Evolutionary conservation across 1,140 invertebrate genomes (phyloP), one percentile per base, ranked within the genome.

Genomic region (Notospermus geniculatus): DNA sequence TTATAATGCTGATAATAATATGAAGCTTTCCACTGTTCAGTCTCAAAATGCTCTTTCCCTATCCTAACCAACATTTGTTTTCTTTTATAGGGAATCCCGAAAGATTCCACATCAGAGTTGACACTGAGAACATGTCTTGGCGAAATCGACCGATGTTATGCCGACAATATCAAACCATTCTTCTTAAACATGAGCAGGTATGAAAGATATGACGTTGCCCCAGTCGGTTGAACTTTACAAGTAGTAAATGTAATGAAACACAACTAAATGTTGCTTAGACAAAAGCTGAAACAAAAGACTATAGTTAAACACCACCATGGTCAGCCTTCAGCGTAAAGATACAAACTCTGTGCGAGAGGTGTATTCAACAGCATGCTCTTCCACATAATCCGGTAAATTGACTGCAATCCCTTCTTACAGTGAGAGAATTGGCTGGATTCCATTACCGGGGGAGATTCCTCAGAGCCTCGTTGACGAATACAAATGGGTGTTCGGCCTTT

Each of bases 361-460:
- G n/a, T n/a, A n/a, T n/a, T n/a, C n/a, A n/a, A n/a, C n/a, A n/a
- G n/a, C n/a, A n/a, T n/a, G n/a, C n/a, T n/a, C n/a, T n/a, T n/a
- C n/a, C n/a, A n/a, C n/a, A n/a, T n/a, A n/a, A n/a, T n/a, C n/a
- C n/a, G n/a, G n/a, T n/a, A n/a, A n/a, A n/a, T n/a, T n/a, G 46
- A 7, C 19, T 55, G 19, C 27, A 5, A 17, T 43, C 7, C 67
- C 64, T 57, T n/a, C 41, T 63, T 66, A 0, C 64, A 78, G 76
- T 70, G 71, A 77, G 55, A 67, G 73, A 9, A 58, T 80, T 27
- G 79, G 79, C 22, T 80, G 77, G 77, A 75, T 80, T 29, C 79
- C 79, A 9, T 66, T 74, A 66, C 73, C 68, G 68, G 75, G 74
- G 41, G 76, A 80, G 41, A 73, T 73, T 57, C 69, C 74, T 4